These are phyloP conservation scores for Peromyscus leucopus DNA, from an alignment of 2,113 vertebrate genomes.

Conservation along the genomic window DNA sequence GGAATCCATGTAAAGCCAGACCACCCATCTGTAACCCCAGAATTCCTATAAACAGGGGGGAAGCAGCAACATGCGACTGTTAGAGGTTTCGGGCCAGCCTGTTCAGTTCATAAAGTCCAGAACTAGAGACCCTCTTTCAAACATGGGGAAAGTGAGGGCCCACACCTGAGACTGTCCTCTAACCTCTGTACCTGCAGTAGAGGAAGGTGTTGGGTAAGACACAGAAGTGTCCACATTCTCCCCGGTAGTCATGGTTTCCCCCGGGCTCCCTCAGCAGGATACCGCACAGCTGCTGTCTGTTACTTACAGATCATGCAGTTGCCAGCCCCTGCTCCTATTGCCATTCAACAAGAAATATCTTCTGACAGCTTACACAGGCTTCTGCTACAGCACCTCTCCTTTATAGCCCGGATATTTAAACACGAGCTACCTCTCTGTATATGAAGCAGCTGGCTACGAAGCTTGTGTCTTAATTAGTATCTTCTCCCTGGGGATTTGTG, in stretches of 20 bases:
- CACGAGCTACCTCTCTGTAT: conserved; percentile 62
- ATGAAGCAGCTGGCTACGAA: conserved; percentile 84
- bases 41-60: not conserved
- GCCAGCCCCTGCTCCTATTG: not conserved
- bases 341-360: conserved; percentile 64
- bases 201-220: conserved; percentile 28
- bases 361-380: conserved; percentile 53
- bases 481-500: conserved; percentile 80
- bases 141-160: not conserved
- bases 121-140: not conserved
- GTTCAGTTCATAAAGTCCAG: too few species aligned
- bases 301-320: conserved; percentile 34
- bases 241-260: not conserved
- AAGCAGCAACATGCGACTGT: not conserved
- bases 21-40: not conserved
- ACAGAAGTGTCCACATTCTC: conserved; percentile 36
- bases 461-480: conserved; percentile 83
- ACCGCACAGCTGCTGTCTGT: not conserved
- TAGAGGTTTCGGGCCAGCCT: not conserved
- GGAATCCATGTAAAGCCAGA: not conserved
- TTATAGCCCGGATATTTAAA: conserved; percentile 77
- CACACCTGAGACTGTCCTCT: not conserved
- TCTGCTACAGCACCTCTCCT: not conserved
- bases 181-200: not conserved
- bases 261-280: not conserved